phyloP scores from a whole-genome alignment of 2,888 invertebrate species.

The Diogma glabrata region DNA sequence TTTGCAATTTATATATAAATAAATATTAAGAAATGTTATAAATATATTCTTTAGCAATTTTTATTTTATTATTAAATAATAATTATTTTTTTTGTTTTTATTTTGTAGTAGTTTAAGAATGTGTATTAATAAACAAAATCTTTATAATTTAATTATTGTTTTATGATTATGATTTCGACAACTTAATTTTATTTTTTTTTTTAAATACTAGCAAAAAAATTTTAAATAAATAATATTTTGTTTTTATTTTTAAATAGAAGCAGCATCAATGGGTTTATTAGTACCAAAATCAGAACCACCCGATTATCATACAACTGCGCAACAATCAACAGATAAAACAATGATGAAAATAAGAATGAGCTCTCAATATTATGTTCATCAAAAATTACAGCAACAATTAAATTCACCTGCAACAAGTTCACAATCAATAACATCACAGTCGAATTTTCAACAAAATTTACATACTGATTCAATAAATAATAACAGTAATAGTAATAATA shows the following conservation, averaged over 20 bases:
- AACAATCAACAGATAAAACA: slow-evolving; percentile 13
- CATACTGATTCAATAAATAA: slow-evolving; percentile 19
- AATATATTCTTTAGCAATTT: no score
- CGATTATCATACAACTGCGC: not conserved
- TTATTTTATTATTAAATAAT: no score
- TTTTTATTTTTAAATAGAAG: slow-evolving; percentile 14
- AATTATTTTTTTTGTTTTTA: no score
- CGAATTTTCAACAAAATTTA: slow-evolving; percentile 26
- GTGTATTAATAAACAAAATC: no score
- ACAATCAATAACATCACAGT: not conserved
- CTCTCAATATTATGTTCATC: no score
- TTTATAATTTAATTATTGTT: no score
- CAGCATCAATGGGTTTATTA: not conserved
- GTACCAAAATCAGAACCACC: slow-evolving; percentile 13
- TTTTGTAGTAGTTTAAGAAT: no score
- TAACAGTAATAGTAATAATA: slow-evolving; percentile 4
- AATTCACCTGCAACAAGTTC: not conserved
- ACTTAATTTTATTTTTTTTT: no score
- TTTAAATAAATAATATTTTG: not conserved
- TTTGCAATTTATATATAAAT: no score
- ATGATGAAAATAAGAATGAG: not conserved
- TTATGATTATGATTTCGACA: no score
- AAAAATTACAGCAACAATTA: not conserved
- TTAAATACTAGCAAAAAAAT: no score
- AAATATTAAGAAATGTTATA: no score